Percentiles rank a stretch among this genome's conserved stretches.
phyloP scores from a whole-genome alignment of 2,888 invertebrate genomes.

The Cephonodes hylas region DNA sequence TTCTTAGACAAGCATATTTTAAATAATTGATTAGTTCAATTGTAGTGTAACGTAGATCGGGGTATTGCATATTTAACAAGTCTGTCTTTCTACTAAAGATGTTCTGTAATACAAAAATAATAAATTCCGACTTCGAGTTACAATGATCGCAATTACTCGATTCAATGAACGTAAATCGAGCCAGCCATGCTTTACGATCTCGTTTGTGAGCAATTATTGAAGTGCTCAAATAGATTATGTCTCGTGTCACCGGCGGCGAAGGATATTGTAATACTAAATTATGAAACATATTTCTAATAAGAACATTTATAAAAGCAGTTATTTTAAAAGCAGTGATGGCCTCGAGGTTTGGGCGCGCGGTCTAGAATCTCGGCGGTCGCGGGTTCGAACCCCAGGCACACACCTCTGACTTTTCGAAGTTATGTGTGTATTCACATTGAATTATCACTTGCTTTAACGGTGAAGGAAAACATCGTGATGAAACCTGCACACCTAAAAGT shows the following conservation, averaged over 20 bases:
- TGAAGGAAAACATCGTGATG: too few species aligned
- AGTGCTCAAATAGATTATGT: not conserved
- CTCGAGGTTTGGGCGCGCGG: too few species aligned
- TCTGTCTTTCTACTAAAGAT: constrained; percentile 40
- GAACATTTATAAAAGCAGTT: too few species aligned
- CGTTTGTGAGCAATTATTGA: constrained; percentile 30
- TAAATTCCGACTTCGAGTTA: constrained; percentile 49
- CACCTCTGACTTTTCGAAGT: too few species aligned
- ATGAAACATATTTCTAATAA: not conserved
- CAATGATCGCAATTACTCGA: constrained; percentile 67
- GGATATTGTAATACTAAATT: not conserved
- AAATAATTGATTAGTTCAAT: constrained; percentile 1
- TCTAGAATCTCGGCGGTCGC: too few species aligned
- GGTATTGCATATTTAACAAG: constrained; percentile 54
- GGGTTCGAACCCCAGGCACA: too few species aligned
- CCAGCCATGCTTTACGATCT: constrained; percentile 53
- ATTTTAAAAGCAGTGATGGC: too few species aligned
- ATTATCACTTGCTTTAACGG: too few species aligned
- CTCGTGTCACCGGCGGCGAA: not conserved
- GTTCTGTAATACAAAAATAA: constrained; percentile 42
- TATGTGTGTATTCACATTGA: too few species aligned
- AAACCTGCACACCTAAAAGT: too few species aligned
- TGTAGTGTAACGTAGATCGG: not conserved
- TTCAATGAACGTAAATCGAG: constrained; percentile 66
- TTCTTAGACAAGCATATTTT: not conserved